Percentiles rank a stretch among this genome's conserved stretches.
Evolutionary conservation across 2,797 vertebrate genomes (phyloP).

Genomic region (Nannoperca obscura): DNA sequence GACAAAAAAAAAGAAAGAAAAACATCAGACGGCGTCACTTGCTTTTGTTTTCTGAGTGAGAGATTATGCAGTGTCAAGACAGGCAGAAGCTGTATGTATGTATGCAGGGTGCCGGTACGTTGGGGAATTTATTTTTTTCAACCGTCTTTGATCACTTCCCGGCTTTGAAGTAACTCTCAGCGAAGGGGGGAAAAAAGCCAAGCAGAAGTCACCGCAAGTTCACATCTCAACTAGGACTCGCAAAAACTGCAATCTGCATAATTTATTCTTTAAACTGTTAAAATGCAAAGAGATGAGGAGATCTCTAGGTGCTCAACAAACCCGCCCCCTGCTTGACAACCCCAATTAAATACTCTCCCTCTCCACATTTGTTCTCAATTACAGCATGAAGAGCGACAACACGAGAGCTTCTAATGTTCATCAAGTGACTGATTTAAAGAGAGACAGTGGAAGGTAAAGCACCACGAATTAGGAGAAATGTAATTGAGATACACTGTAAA

Average conservation of each 20-base stretch:
- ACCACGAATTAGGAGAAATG: slow-evolving; percentile 22
- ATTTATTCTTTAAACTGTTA: slow-evolving; percentile 85
- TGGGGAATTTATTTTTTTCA: slow-evolving; percentile 84
- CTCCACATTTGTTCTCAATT: slow-evolving; percentile 81
- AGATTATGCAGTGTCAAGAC: slow-evolving; percentile 62
- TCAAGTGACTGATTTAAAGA: slow-evolving; percentile 64
- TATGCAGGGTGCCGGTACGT: slow-evolving; percentile 82
- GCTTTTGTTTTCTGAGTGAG: slow-evolving; percentile 84
- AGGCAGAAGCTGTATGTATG: slow-evolving; percentile 71
- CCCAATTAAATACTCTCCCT: slow-evolving; percentile 78
- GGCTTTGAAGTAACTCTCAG: slow-evolving; percentile 89
- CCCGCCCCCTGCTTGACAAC: slow-evolving; percentile 69
- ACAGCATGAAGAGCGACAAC: slow-evolving; percentile 70
- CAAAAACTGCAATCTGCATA: slow-evolving; percentile 83
- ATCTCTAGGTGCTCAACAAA: slow-evolving; percentile 74
- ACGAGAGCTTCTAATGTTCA: slow-evolving; percentile 57
- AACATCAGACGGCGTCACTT: slow-evolving; percentile 82
- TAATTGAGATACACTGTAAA: slow-evolving; percentile 23
- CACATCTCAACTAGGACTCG: slow-evolving; percentile 84
- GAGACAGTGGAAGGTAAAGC: slow-evolving; percentile 45
- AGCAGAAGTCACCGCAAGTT: slow-evolving; percentile 85
- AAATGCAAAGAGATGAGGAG: slow-evolving; percentile 70
- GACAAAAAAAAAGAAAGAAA: slow-evolving; percentile 60
- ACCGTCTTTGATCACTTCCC: slow-evolving; percentile 88
- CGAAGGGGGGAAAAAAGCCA: slow-evolving; percentile 75